Conservation (phyloP, 2,888 invertebrate species). For the Hoplodrina blanda region DNA sequence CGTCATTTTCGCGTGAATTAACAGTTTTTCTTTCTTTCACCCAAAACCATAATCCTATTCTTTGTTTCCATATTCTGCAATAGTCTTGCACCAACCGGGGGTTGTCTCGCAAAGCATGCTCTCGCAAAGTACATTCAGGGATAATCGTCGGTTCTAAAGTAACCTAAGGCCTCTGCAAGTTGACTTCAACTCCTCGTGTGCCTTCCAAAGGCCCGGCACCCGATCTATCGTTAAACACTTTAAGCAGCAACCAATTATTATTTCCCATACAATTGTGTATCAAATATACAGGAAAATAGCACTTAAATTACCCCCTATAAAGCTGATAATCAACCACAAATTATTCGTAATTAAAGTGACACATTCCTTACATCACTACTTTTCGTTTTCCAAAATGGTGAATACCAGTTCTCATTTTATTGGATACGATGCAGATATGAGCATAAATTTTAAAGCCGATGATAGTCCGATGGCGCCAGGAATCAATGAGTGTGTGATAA, state of each 20-base stretch:
- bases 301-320: background rate
- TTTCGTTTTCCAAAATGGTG: constrained; percentile 7
- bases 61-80: no score
- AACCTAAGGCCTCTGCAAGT: no score
- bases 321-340: constrained; percentile 8
- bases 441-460: constrained; percentile 44
- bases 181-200: no score
- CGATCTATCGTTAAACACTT: no score
- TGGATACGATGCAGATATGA: constrained; percentile 45
- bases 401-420: constrained; percentile 22
- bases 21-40: no score
- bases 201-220: no score
- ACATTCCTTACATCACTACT: constrained; percentile 19
- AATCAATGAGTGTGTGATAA: constrained; percentile 69
- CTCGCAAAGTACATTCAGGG: no score
- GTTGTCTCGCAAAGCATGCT: no score
- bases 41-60: no score
- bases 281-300: constrained; percentile 7
- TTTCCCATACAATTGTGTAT: background rate
- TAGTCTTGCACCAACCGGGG: no score
- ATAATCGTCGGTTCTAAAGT: no score
- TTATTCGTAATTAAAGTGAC: constrained; percentile 24
- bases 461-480: constrained; percentile 69
- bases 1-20: no score
- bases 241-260: background rate